Percentiles rank a stretch among this genome's conserved stretches.
phyloP scores from a whole-genome alignment of 1,140 invertebrate species.

The Reticulitermes speratus region DNA sequence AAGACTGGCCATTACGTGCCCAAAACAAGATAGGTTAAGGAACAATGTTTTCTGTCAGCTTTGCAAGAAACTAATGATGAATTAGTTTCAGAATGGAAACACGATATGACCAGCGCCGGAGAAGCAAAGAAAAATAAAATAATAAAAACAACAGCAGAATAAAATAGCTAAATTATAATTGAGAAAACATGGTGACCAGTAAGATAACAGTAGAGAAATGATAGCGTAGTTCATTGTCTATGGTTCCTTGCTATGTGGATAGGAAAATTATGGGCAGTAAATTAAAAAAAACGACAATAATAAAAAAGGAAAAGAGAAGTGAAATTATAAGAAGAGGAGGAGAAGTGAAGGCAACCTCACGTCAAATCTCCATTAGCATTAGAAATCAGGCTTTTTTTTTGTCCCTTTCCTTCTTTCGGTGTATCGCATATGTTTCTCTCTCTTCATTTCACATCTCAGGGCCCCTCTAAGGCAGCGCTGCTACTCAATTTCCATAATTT shows the following conservation, averaged over 20 bases:
- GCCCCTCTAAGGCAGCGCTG: neutral
- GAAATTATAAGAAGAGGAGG: constrained; percentile 7
- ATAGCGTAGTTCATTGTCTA: neutral
- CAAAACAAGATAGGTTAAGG: neutral
- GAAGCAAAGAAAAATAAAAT: neutral
- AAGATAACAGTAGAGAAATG: neutral
- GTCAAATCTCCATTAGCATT: constrained; percentile 16
- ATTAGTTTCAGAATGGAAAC: neutral
- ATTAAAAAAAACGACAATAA: neutral
- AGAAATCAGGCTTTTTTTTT: neutral
- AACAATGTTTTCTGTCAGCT: constrained; percentile 2
- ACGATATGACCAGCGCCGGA: neutral
- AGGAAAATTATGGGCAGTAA: neutral
- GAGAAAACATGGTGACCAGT: neutral
- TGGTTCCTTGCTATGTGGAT: neutral
- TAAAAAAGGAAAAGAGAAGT: neutral
- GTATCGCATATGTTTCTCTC: neutral
- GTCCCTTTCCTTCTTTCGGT: neutral
- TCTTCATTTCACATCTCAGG: neutral
- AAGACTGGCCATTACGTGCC: neutral
- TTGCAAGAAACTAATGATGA: neutral
- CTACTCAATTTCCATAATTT: constrained; percentile 14
- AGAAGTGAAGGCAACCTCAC: neutral
- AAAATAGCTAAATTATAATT: neutral
- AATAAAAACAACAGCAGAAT: neutral